Conservation (phyloP, 2,113 vertebrate genomes). For the Rhinichthys klamathensis region DNA sequence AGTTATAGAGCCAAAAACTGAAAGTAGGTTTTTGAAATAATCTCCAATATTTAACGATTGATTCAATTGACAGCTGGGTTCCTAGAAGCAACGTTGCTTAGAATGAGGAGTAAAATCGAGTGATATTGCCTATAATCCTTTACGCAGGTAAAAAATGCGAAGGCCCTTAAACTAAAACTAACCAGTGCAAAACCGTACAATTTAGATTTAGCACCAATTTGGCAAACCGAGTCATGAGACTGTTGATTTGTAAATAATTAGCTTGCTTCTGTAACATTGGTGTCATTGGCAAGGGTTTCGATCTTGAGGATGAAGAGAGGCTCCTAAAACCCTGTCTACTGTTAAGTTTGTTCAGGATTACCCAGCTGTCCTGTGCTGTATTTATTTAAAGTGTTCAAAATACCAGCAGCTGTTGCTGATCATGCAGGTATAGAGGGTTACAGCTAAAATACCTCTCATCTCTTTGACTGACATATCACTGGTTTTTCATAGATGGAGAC, state of each 20-base stretch:
- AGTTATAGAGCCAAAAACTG: too few relatives aligned
- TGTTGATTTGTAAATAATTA: neutral
- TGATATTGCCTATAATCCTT: too few relatives aligned
- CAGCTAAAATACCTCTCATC: neutral
- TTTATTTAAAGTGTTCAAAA: neutral
- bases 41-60: too few relatives aligned
- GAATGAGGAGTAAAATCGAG: too few relatives aligned
- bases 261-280: neutral
- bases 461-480: neutral
- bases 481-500: neutral
- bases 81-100: too few relatives aligned
- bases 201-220: neutral
- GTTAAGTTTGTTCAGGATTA: slow-evolving; percentile 10
- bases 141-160: too few relatives aligned
- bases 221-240: neutral
- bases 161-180: too few relatives aligned
- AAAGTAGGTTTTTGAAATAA: too few relatives aligned
- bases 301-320: neutral
- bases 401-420: slow-evolving; percentile 22
- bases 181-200: neutral
- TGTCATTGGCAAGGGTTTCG: neutral
- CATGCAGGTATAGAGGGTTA: neutral
- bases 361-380: slow-evolving; percentile 6
- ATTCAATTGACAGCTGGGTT: too few relatives aligned
- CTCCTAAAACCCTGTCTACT: neutral